These are phyloP conservation scores for Polydrusus tereticollis DNA, from an alignment of 2,888 invertebrate species.

Conservation along the genomic window DNA sequence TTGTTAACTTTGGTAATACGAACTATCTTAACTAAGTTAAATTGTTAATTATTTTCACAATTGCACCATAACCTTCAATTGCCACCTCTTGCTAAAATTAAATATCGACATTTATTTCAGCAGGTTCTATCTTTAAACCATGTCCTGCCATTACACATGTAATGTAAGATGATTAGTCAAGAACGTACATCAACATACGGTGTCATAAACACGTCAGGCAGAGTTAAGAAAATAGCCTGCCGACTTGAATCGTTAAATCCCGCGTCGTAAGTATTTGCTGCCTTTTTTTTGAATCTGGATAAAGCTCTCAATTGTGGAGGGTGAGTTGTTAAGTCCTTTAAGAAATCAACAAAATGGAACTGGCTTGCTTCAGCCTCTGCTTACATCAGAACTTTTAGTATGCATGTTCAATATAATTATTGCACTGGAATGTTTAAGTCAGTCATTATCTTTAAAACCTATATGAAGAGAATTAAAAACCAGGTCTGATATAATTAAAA, in stretches of 20 bases:
- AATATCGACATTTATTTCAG: constrained; percentile 24
- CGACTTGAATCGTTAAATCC: constrained; percentile 47
- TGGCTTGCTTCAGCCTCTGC: too few relatives aligned
- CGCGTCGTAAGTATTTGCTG: constrained; percentile 30
- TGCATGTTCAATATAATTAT: too few relatives aligned
- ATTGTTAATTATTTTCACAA: too few relatives aligned
- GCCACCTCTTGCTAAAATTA: not conserved
- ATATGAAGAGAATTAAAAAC: too few relatives aligned
- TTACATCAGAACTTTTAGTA: too few relatives aligned
- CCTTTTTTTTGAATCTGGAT: constrained; percentile 26
- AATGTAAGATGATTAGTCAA: constrained; percentile 65
- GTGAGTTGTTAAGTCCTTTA: constrained; percentile 9
- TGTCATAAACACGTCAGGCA: constrained; percentile 66
- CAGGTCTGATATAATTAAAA: too few relatives aligned
- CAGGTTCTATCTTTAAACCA: constrained; percentile 22
- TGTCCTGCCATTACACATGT: constrained; percentile 53
- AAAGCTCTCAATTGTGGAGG: constrained; percentile 1
- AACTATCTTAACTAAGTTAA: too few relatives aligned
- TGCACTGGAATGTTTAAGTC: too few relatives aligned
- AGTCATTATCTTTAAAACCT: too few relatives aligned
- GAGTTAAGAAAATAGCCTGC: constrained; percentile 60
- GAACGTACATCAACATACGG: constrained; percentile 64
- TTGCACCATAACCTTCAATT: not conserved
- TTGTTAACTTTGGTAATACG: too few relatives aligned
- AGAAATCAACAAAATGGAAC: not conserved